Base-by-base conservation (phyloP, 2,888 invertebrate genomes). In the Drosophila infuscata region DNA sequence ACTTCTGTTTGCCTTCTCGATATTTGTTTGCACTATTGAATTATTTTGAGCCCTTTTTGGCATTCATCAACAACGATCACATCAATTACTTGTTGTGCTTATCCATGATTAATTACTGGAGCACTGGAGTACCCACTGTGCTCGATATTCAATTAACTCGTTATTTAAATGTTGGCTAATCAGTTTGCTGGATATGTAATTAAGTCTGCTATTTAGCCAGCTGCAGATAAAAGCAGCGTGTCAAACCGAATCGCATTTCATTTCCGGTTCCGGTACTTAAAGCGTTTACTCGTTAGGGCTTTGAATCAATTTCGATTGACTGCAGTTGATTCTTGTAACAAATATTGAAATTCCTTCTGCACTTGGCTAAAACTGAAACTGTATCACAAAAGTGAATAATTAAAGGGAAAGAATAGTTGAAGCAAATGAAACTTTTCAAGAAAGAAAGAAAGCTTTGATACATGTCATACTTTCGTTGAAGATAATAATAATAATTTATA, bases 111-210 rank as follows among this genome's bases (percentile, higher is more conserved):
- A 68, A 68, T 65, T 57, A 35, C 25, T 36, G n/a, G 25, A 25
- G n/a, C 38, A 35, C 9, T 25, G 25, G 12, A 35, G n/a, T 25
- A 63, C n/a, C n/a, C 9, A 49, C 30, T 51, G 20, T 25, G 15
- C 30, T 62, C 29, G 62, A 61, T 51, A 62, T 61, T 65, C 33
- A 49, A 62, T 62, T 62, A 43, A 9, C 41, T 51, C 51, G 51
- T 61, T 65, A 65, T 43, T 62, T 65, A 36, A 43, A 62, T 51
- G 29, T 57, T 62, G 49, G 41, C 20, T 51, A 66, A 53, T 66
- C 52, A 53, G 20, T 38, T 36, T 62, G 25, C n/a, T n/a, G 35
- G 32, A 32, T n/a, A n/a, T 35, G 17, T 63, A 52, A 46, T 46
- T 53, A 46, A 25, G n/a, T 43, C 29, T 20, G 8, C 30, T 51